Base-by-base conservation (phyloP, 2,888 invertebrate genomes). In the Ischnus inquisitorius region DNA sequence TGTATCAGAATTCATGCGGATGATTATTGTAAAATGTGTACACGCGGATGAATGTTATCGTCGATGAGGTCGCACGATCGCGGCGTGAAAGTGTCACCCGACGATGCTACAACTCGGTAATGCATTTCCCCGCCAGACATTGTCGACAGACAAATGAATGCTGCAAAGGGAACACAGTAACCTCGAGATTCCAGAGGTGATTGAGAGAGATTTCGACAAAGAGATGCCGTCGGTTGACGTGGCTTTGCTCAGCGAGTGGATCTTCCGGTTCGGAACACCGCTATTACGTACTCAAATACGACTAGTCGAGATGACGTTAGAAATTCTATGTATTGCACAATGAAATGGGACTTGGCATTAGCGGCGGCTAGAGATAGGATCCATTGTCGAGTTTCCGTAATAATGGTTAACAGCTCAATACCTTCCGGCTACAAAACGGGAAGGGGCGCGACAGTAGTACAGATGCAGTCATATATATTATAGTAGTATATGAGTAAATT, bases 311-410 rank as follows among this genome's bases (percentile, higher is more conserved):
- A 54, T 54, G 54, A 22, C 54, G 34, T 34, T 34, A 34, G 54
- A 54, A 54, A 54, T 54, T 54, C 22, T 10, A 12, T 19, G 34
- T 34, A 34, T 48, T 25, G 28, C 34, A 60, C 6, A 25, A 60
- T 28, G 34, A 14, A 28, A 28, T 60, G 34, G 39, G 39, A 25
- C 46, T 64, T 19, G 22, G 51, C 64, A 28, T 64, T 77, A 67
- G 67, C 62, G 34, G 6, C 60, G 72, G 48, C 48, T 28, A 71
- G 39, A 72, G 67, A 48, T 25, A 48, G 28, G 19, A 64, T 74
- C 14, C 64, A 72, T 80, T 77, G 68, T 51, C 51, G 54, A 74
- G 60, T 77, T 80, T 64, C 60, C 16, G 65, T 25, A 65, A 39
- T 25, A 65, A 39, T 75, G 57, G 46, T 76, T 60, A 79, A 79